phyloP scores from a whole-genome alignment of 2,797 vertebrate species.

The Mormyrus proboscirostris region DNA sequence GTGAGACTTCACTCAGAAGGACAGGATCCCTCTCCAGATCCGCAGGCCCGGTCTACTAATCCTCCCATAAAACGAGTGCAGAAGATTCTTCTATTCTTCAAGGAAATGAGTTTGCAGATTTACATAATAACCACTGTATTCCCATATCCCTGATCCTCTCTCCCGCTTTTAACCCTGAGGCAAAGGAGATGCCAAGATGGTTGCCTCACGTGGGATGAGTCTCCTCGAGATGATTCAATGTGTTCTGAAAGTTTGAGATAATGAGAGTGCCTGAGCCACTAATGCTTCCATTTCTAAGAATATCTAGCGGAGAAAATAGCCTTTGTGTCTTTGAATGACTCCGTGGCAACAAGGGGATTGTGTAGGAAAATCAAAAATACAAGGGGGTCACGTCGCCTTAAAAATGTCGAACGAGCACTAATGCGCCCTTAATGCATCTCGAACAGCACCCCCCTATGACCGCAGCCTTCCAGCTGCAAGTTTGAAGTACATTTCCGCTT shows the following conservation, averaged over 20 bases:
- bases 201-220: not conserved
- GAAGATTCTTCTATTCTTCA: slow-evolving; percentile 20
- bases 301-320: not conserved
- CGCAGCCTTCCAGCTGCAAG: not conserved
- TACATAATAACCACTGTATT: slow-evolving; percentile 19
- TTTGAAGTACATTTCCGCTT: not conserved
- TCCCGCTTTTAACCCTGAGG: not conserved
- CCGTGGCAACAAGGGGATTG: not conserved
- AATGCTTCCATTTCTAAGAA: slow-evolving; percentile 12
- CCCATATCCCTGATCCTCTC: not conserved
- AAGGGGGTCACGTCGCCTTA: not conserved
- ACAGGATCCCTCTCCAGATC: not conserved
- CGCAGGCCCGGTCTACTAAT: not conserved
- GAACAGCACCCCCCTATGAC: not conserved
- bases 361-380: not conserved
- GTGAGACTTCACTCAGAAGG: not conserved
- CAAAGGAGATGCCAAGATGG: slow-evolving; percentile 8
- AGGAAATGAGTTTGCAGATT: slow-evolving; percentile 26
- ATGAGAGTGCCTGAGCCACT: not conserved
- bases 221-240: not conserved
- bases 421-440: not conserved
- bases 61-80: slow-evolving; percentile 13
- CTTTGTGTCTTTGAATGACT: not conserved
- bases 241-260: slow-evolving; percentile 9
- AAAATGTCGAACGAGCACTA: slow-evolving; percentile 14